Base-by-base conservation (phyloP, 2,888 invertebrate species). In the Heliconius erato region DNA sequence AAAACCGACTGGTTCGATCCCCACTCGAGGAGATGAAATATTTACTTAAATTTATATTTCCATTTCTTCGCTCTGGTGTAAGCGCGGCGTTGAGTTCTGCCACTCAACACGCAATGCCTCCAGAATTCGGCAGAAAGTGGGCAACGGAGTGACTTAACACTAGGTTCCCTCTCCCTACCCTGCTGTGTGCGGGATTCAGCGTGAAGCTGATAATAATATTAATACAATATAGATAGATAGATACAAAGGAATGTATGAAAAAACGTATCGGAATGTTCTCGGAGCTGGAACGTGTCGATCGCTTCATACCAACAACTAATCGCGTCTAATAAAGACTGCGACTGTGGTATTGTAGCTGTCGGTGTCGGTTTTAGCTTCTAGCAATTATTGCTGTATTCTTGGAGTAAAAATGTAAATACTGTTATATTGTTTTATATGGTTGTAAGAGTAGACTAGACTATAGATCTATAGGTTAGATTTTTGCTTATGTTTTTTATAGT, bases 241-340 rank as follows among this genome's bases (percentile, higher is more conserved):
- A 72, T 76, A 77, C 80, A 40, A 44, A 28, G 79, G 84, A 83
- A 84, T 84, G 83, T 82, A 76, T 84, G 82, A 84, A 89, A 93
- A 93, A 95, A 95, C 94, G 89, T 87, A 83, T 23, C 82, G 92
- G 95, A 90, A 94, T 94, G 92, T 91, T 87, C 89, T 87, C 87
- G 81, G 91, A 89, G 89, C 86, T 88, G 88, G 86, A 89, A 92
- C 90, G 93, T 93, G 94, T 93, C 91, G 92, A 91, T 90, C 87
- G 91, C 92, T 90, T 92, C 91, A 91, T 91, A 85, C 88, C 86
- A 84, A 88, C 89, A 88, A 87, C 85, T 86, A 86, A 86, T 87
- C 86, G 86, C 80, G 79, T 84, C 86, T 86, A 86, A 86, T 86
- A 85, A 83, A 84, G 83, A 86, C 84, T 85, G 85, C 84, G 82